Conservation (phyloP, 35 echinoderm and acorn worm species). For the Antedon bifida region DNA sequence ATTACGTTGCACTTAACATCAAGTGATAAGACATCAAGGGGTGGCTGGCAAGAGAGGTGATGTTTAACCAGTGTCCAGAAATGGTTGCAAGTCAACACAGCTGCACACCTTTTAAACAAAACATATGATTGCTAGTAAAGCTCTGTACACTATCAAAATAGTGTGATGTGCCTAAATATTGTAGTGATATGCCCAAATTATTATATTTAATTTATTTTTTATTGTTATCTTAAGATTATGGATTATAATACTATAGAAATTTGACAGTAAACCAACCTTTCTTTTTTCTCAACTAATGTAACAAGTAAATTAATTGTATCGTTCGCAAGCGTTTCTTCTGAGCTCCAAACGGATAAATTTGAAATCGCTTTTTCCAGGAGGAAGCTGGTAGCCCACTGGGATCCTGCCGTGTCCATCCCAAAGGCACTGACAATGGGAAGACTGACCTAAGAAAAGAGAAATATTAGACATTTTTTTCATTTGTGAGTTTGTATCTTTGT, state of each 20-base stretch:
- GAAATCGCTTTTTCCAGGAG: constrained; percentile 70
- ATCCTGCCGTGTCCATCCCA: constrained; percentile 40
- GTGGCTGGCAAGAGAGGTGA: constrained; percentile 43
- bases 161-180: no score
- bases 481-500: background rate
- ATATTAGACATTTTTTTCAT: background rate
- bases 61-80: constrained; percentile 82
- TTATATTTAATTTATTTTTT: no score
- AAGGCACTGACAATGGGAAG: constrained; percentile 43
- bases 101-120: constrained; percentile 34
- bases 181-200: no score
- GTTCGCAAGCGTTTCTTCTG: constrained; percentile 61
- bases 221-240: no score
- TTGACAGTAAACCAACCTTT: constrained; percentile 30
- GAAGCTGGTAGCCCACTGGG: constrained; percentile 51
- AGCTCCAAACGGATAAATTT: constrained; percentile 76
- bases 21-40: constrained; percentile 51
- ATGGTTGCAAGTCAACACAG: constrained; percentile 51
- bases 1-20: constrained; percentile 68
- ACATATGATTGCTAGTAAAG: background rate
- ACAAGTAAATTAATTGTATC: constrained; percentile 78
- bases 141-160: no score
- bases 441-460: constrained; percentile 43
- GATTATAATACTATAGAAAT: no score
- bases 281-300: constrained; percentile 64